A percentile compares a stretch with the other conserved stretches of the same genome.
Evolutionary conservation across 2,797 vertebrate genomes (phyloP).

Genomic region (Enteromius trimaculatus): DNA sequence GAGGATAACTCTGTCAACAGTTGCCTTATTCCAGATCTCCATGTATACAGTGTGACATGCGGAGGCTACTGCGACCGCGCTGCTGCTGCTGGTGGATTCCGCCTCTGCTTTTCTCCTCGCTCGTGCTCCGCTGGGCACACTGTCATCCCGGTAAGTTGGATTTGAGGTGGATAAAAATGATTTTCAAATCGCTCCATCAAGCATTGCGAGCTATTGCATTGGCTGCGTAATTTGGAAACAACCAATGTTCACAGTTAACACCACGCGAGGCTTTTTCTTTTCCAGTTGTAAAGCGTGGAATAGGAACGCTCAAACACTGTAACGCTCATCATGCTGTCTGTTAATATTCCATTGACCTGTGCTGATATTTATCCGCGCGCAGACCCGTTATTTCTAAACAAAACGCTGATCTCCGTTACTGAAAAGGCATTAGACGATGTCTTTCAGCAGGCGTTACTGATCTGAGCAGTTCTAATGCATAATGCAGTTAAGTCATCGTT

Average conservation of each 20-base stretch:
- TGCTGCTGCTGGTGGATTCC: constrained; percentile 89
- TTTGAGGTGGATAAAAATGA: not conserved
- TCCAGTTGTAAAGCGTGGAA: not conserved
- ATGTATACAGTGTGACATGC: constrained; percentile 90
- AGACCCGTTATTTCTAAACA: constrained; percentile 33
- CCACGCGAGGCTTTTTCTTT: not conserved
- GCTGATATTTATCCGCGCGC: not conserved
- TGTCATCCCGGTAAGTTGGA: constrained; percentile 91
- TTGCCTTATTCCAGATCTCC: constrained; percentile 76
- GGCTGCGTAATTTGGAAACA: not conserved
- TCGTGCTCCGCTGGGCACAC: constrained; percentile 85
- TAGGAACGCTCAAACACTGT: not conserved
- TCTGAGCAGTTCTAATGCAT: not conserved
- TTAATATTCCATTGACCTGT: not conserved
- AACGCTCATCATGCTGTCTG: not conserved
- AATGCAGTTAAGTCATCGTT: not conserved
- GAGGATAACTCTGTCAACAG: constrained; percentile 81
- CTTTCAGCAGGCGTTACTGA: not conserved
- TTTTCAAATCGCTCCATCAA: not conserved
- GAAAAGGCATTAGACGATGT: not conserved
- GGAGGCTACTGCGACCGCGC: constrained; percentile 92
- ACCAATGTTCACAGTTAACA: not conserved
- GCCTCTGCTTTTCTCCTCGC: constrained; percentile 83
- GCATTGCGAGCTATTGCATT: not conserved
- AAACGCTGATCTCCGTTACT: not conserved